Conservation (phyloP, 1,140 invertebrate genomes). For the Halyomorpha halys region DNA sequence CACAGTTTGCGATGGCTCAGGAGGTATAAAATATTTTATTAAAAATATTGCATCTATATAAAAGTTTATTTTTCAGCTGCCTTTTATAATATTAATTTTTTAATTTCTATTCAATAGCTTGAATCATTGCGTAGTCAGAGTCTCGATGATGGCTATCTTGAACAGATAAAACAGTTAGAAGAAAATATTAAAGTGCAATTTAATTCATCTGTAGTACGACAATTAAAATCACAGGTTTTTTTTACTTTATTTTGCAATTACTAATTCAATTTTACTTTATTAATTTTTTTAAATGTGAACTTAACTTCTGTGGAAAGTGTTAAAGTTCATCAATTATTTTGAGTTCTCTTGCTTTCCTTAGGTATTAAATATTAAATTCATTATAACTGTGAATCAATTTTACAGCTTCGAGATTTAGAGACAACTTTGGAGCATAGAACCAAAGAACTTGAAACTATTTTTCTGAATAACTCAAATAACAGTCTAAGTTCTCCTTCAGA, state of each 20-base stretch:
- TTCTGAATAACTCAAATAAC: slow-evolving; percentile 43
- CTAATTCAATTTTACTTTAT: too few relatives aligned
- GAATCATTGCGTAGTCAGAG: slow-evolving; percentile 18
- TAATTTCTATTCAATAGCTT: slow-evolving; percentile 11
- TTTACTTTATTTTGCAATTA: too few relatives aligned
- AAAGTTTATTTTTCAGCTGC: neutral
- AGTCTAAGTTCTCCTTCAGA: slow-evolving; percentile 56
- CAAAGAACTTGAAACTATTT: slow-evolving; percentile 49
- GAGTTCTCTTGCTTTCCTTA: too few relatives aligned
- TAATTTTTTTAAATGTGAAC: too few relatives aligned
- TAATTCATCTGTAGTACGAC: slow-evolving; percentile 41
- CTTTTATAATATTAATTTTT: neutral
- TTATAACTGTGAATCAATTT: slow-evolving; percentile 25
- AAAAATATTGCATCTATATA: neutral
- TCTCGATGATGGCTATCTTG: slow-evolving; percentile 14
- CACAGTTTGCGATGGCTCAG: slow-evolving; percentile 40
- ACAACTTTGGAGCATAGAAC: slow-evolving; percentile 51
- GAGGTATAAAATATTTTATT: slow-evolving; percentile 33
- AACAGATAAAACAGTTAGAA: slow-evolving; percentile 29
- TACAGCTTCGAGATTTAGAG: slow-evolving; percentile 47
- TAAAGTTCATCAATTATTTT: too few relatives aligned
- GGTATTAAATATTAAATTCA: neutral
- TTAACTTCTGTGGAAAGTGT: too few relatives aligned
- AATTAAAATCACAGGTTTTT: slow-evolving; percentile 40
- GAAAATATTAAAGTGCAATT: slow-evolving; percentile 45